These are phyloP conservation scores for Gallinago solitaria DNA, from an alignment of 2,797 vertebrate species.

Conservation along the genomic window DNA sequence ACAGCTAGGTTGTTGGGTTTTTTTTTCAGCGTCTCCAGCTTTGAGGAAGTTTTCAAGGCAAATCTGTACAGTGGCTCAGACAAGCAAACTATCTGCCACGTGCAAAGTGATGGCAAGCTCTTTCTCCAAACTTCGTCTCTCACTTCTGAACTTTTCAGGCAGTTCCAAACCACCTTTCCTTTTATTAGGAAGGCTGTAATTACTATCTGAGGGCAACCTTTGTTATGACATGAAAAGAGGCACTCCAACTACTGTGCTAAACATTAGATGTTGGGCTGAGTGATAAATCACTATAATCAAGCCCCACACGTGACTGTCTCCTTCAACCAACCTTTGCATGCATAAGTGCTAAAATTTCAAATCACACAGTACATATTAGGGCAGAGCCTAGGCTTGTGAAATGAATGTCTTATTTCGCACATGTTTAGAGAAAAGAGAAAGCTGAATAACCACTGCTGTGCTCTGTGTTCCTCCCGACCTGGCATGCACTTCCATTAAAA, in stretches of 20 bases:
- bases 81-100: neutral
- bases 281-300: slow-evolving; percentile 69
- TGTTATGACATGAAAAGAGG: slow-evolving; percentile 55
- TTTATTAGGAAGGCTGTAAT: slow-evolving; percentile 53
- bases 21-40: neutral
- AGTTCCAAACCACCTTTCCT: slow-evolving; percentile 29
- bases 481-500: neutral
- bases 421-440: neutral
- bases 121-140: neutral
- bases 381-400: neutral
- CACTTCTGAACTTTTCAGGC: slow-evolving; percentile 6
- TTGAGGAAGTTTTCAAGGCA: neutral
- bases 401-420: neutral
- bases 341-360: neutral
- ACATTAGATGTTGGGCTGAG: slow-evolving; percentile 18
- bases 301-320: neutral
- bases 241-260: slow-evolving; percentile 29
- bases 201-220: slow-evolving; percentile 55
- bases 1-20: neutral
- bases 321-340: neutral
- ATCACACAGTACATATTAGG: neutral
- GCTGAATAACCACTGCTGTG: neutral
- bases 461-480: neutral
- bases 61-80: neutral
- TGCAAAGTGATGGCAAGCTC: neutral